Conservation (phyloP, 1,140 invertebrate genomes). For the Platyscapa corneri region DNA sequence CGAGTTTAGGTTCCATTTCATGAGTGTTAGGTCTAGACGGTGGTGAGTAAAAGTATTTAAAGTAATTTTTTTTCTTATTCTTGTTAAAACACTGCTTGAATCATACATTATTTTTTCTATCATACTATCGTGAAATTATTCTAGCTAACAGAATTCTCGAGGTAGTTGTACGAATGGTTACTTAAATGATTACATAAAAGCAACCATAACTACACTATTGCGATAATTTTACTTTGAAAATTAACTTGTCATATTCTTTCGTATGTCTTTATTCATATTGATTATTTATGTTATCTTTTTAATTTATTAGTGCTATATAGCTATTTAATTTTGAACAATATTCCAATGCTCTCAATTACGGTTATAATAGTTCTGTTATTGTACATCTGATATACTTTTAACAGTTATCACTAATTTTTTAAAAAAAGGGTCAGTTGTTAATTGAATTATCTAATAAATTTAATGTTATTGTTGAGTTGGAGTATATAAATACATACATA, state of each 20-base stretch:
- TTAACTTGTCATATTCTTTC: neutral
- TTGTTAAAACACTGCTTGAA: neutral
- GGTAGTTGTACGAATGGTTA: neutral
- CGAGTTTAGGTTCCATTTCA: neutral
- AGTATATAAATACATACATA: neutral
- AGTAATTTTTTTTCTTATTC: neutral
- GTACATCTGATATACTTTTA: neutral
- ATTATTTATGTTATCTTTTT: neutral
- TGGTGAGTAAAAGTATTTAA: conserved; percentile 16
- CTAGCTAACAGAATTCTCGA: neutral
- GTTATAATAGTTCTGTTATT: neutral
- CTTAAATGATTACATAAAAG: conserved; percentile 58
- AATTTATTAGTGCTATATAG: neutral
- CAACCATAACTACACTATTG: conserved; percentile 45
- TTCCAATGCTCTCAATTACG: neutral
- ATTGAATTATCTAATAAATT: too few relatives aligned
- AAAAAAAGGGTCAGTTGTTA: neutral
- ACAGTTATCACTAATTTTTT: neutral
- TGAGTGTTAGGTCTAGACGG: conserved; percentile 19
- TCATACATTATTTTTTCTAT: neutral
- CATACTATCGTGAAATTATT: neutral
- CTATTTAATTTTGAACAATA: neutral
- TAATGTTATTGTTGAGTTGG: too few relatives aligned
- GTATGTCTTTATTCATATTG: neutral
- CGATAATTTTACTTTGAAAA: neutral